phyloP scores from a whole-genome alignment of 2,888 invertebrate genomes.

The Mythimna vitellina region DNA sequence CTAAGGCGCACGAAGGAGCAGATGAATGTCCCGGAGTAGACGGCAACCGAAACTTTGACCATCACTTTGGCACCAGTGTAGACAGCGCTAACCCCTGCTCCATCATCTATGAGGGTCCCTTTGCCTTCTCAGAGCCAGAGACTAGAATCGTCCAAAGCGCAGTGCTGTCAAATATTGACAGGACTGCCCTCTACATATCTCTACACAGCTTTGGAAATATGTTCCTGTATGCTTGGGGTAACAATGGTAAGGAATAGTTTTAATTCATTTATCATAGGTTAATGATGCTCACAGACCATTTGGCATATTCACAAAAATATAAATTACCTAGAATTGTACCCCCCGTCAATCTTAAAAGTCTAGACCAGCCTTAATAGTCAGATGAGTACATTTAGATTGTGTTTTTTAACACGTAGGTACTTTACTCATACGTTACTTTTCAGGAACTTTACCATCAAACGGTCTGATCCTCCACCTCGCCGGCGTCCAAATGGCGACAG shows the following conservation, averaged over 20 bases:
- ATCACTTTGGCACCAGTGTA: constrained; percentile 92
- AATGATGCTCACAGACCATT: too few relatives aligned
- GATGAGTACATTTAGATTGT: not conserved
- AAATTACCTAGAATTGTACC: too few relatives aligned
- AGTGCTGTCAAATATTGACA: constrained; percentile 85
- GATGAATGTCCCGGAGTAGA: constrained; percentile 93
- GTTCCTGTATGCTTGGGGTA: constrained; percentile 93
- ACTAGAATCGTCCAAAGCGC: constrained; percentile 90
- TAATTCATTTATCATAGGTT: not conserved
- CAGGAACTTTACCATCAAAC: constrained; percentile 88
- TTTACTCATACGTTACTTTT: constrained; percentile 18
- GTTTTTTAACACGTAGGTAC: not conserved
- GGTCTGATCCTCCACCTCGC: constrained; percentile 83
- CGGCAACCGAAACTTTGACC: constrained; percentile 94
- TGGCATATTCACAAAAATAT: not conserved
- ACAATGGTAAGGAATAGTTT: constrained; percentile 80
- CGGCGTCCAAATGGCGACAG: constrained; percentile 83
- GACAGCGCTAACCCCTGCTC: constrained; percentile 89
- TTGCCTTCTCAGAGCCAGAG: constrained; percentile 93
- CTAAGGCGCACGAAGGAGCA: constrained; percentile 80
- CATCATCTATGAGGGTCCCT: constrained; percentile 92
- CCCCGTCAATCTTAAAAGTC: not conserved
- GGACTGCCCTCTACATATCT: constrained; percentile 92
- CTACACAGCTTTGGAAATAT: constrained; percentile 94
- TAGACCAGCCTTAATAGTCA: not conserved